Base-by-base conservation (phyloP, 2,797 vertebrate genomes). In the Eremophila alpestris region DNA sequence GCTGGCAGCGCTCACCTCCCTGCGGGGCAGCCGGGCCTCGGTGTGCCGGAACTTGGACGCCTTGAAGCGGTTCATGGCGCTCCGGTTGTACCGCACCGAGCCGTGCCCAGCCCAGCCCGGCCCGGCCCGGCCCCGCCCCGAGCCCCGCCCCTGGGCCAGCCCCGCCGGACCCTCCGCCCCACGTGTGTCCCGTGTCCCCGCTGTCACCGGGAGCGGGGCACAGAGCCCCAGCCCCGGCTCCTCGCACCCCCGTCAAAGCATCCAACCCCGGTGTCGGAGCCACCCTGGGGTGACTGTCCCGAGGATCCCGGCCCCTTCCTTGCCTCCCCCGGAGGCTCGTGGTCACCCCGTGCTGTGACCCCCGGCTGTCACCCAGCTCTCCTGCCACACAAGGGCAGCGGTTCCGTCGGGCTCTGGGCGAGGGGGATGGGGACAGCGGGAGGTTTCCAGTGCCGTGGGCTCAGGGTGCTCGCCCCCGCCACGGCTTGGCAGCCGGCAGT, bases 1-100 rank as follows among this genome's bases (percentile, higher is more conserved):
- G 32, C 74, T 15, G 59, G 27, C 23, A 7, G 64, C 65, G 97
- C 99, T 98, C 97, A 99, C 99, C 97, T 99, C 98, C 96, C 98
- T 99, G 96, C 98, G 99, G 90, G 98, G 94, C 75, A 98, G 97
- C 97, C 98, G 98, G 79, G 98, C 98, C 89, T 98, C 98, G 76
- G 98, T 98, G 97, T 99, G 99, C 97, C 99, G 99, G 96, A 98
- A 99, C 97, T 99, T 99, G 80, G 99, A 99, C 60, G 98, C 98
- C 98, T 97, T 99, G 97, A 99, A 99, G 62, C 99, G 99, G 95
- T 98, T 99, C 99, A 99, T 99, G 98, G 86, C 74, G 77, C 77
- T 43, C 71, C 18, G 29, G 45, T 5, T 2, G 40, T 60, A 16
- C 54, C 45, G 73, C 12, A 43, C 74, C 54, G 48, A 5, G 6